Conservation (phyloP, 64 coral and sea anemone species). For the Montipora foliosa region DNA sequence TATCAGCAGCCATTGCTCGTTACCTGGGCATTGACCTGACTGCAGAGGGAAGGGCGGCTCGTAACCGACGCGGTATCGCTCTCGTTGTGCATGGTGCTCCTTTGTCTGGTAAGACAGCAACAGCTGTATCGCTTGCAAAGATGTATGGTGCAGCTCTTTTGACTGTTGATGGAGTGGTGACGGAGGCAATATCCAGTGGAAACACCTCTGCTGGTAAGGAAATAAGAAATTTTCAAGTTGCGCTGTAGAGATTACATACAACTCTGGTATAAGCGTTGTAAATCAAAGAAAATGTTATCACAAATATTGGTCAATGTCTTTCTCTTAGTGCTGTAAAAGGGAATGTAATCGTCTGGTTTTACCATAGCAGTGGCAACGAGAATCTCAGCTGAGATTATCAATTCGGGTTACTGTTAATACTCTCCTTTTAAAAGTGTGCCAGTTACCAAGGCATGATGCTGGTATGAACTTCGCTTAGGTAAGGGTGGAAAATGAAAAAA, state of each 20-base stretch:
- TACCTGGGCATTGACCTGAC: conserved; percentile 98
- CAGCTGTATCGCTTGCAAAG: conserved; percentile 83
- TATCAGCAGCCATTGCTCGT: conserved; percentile 97
- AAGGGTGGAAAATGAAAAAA: too few relatives aligned
- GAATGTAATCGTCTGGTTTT: too few relatives aligned
- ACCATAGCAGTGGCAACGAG: too few relatives aligned
- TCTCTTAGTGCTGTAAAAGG: too few relatives aligned
- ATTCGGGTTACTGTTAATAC: too few relatives aligned
- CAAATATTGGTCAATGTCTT: too few relatives aligned
- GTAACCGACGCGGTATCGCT: conserved; percentile 95
- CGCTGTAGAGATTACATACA: not conserved
- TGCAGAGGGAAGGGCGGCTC: conserved; percentile 92
- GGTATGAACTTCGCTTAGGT: too few relatives aligned
- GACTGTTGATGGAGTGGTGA: conserved; percentile 91
- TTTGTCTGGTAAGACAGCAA: conserved; percentile 91
- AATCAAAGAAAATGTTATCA: too few relatives aligned
- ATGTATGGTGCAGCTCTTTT: conserved; percentile 83
- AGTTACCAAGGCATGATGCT: too few relatives aligned
- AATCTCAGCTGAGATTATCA: too few relatives aligned
- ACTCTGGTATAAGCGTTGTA: too few relatives aligned
- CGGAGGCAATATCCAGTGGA: conserved; percentile 86
- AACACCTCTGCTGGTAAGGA: conserved; percentile 84
- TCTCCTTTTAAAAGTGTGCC: too few relatives aligned
- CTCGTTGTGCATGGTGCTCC: conserved; percentile 89
- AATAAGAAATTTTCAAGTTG: not conserved